phyloP scores from a whole-genome alignment of 2,888 invertebrate species.

The Leptopilina myrica region DNA sequence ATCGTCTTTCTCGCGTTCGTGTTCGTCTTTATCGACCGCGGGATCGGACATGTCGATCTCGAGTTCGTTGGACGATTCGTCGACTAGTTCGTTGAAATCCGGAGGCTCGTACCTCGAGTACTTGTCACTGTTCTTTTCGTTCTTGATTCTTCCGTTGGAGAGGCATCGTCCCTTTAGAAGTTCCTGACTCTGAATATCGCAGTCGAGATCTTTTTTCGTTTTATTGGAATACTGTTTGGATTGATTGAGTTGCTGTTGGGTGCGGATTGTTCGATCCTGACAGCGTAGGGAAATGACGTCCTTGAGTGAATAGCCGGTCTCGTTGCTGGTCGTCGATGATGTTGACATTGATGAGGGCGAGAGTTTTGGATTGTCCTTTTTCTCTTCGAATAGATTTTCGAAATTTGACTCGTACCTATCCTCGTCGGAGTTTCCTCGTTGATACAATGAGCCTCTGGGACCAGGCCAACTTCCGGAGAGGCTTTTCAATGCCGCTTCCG shows the following conservation, averaged over 20 bases:
- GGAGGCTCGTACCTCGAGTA: slow-evolving; percentile 83
- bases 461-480: slow-evolving; percentile 92
- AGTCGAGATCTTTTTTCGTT: slow-evolving; percentile 72
- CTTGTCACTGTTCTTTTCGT: slow-evolving; percentile 72
- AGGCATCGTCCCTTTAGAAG: slow-evolving; percentile 55
- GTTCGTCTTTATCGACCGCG: slow-evolving; percentile 82
- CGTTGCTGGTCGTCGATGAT: slow-evolving; percentile 79
- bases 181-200: slow-evolving; percentile 72
- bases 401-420: slow-evolving; percentile 86
- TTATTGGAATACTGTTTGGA: slow-evolving; percentile 65
- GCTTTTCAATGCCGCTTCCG: slow-evolving; percentile 91
- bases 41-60: slow-evolving; percentile 89
- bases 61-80: slow-evolving; percentile 87
- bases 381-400: slow-evolving; percentile 91
- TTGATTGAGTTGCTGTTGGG: slow-evolving; percentile 62
- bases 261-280: slow-evolving; percentile 68
- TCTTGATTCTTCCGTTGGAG: slow-evolving; percentile 57
- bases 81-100: slow-evolving; percentile 86
- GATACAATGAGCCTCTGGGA: slow-evolving; percentile 81
- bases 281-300: slow-evolving; percentile 80
- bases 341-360: slow-evolving; percentile 83
- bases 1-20: slow-evolving; percentile 77
- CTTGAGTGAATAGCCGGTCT: slow-evolving; percentile 82
- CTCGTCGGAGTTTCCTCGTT: slow-evolving; percentile 81
- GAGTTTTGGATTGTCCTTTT: slow-evolving; percentile 82